Conservation (phyloP, 64 coral and sea anemone genomes). For the Actinia equina region DNA sequence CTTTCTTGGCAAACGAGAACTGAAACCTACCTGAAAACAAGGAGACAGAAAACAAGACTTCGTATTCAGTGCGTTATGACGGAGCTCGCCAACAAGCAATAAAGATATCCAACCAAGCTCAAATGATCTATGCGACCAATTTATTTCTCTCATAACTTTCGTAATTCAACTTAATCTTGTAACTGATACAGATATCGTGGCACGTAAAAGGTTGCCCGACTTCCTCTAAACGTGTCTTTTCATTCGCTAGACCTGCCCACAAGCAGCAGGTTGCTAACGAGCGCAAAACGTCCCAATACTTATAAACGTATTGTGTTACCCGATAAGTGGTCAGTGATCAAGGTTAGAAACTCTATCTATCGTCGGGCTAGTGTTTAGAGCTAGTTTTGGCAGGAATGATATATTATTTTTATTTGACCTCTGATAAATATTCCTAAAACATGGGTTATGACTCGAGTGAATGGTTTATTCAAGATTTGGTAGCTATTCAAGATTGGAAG, state of each 20-base stretch:
- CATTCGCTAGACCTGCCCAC: neutral
- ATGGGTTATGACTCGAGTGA: too few relatives aligned
- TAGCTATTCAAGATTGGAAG: too few relatives aligned
- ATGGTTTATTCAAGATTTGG: too few relatives aligned
- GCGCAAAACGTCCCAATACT: neutral
- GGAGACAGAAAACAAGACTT: neutral
- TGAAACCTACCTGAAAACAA: neutral
- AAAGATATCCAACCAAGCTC: neutral
- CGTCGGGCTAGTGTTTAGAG: too few relatives aligned
- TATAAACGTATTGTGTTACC: neutral
- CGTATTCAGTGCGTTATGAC: neutral
- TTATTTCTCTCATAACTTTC: neutral
- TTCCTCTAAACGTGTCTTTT: neutral
- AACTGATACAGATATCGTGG: neutral
- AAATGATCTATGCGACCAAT: neutral
- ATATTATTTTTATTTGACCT: too few relatives aligned
- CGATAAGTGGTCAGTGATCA: too few relatives aligned
- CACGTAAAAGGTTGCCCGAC: neutral
- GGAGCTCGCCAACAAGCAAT: neutral
- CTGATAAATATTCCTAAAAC: too few relatives aligned
- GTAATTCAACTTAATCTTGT: neutral
- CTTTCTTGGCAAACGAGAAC: neutral
- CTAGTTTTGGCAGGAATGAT: too few relatives aligned
- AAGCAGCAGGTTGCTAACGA: neutral
- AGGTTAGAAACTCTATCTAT: too few relatives aligned